phyloP scores from a whole-genome alignment of 2,888 invertebrate species.

The Lycia hirtaria region DNA sequence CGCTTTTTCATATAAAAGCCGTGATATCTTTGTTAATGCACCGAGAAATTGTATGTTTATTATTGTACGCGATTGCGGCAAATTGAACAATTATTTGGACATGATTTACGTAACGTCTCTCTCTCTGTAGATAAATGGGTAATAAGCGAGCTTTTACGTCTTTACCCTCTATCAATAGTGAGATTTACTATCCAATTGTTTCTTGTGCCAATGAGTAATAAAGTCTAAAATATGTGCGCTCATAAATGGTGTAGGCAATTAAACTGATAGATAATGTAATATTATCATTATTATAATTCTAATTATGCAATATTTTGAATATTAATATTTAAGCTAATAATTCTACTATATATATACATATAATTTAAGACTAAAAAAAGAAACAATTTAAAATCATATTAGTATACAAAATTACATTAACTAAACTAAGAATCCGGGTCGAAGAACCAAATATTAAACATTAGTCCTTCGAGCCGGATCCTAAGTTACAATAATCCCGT shows the following conservation, averaged over 20 bases:
- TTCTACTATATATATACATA: too few relatives aligned
- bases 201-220: slow-evolving; percentile 10
- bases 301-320: too few relatives aligned
- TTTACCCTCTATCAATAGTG: slow-evolving; percentile 19
- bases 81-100: slow-evolving; percentile 48
- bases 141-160: slow-evolving; percentile 29
- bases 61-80: slow-evolving; percentile 47
- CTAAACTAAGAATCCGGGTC: too few relatives aligned
- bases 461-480: slow-evolving; percentile 9
- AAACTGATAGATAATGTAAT: too few relatives aligned
- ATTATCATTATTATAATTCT: too few relatives aligned
- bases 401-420: too few relatives aligned
- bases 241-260: too few relatives aligned
- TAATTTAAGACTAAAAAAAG: too few relatives aligned
- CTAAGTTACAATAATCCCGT: slow-evolving; percentile 3
- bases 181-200: slow-evolving; percentile 27
- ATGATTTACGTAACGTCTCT: slow-evolving; percentile 44
- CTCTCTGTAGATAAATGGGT: slow-evolving; percentile 33
- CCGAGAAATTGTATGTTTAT: slow-evolving; percentile 56
- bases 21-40: slow-evolving; percentile 69
- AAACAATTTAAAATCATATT: too few relatives aligned
- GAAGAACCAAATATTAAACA: too few relatives aligned
- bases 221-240: slow-evolving; percentile 16
- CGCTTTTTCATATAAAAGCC: slow-evolving; percentile 68
- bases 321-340: too few relatives aligned